Conservation (phyloP, 1,140 invertebrate genomes). For the Tachypleus tridentatus region DNA sequence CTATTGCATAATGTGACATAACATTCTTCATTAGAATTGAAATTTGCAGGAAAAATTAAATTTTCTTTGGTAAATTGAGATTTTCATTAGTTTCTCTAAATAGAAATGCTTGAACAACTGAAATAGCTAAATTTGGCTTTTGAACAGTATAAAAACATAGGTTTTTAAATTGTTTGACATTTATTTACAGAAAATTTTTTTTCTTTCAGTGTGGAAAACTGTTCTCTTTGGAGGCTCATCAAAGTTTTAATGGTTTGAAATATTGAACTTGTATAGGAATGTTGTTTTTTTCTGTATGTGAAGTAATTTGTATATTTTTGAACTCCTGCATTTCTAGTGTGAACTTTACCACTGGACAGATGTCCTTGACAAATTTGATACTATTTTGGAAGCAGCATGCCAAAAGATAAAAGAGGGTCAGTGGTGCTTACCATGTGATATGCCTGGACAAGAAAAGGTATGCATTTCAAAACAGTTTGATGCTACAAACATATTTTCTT, state of each 20-base stretch:
- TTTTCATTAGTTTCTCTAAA: too few species aligned
- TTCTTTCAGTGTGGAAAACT: background rate
- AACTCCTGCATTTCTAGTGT: slow-evolving; percentile 39
- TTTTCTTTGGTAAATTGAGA: too few species aligned
- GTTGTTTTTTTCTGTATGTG: slow-evolving; percentile 4
- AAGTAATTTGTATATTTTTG: background rate
- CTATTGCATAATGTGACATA: too few species aligned
- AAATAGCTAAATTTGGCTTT: too few species aligned
- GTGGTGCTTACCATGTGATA: slow-evolving; percentile 68
- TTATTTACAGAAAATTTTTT: background rate
- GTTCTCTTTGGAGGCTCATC: background rate
- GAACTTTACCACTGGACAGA: slow-evolving; percentile 85
- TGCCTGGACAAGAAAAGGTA: slow-evolving; percentile 50
- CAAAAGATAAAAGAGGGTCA: slow-evolving; percentile 48
- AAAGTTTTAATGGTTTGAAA: slow-evolving; percentile 2
- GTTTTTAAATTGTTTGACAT: background rate
- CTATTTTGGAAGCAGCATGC: slow-evolving; percentile 61
- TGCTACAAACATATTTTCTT: too few species aligned
- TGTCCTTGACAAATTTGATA: slow-evolving; percentile 70
- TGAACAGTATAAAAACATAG: background rate
- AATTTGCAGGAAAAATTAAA: too few species aligned
- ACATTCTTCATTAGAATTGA: too few species aligned
- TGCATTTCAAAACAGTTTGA: slow-evolving; percentile 11
- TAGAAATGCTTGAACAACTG: too few species aligned
- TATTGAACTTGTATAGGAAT: slow-evolving; percentile 5